Evolutionary conservation across 1,140 invertebrate genomes (phyloP), one percentile per base, ranked within the genome.

Genomic region (Cylas formicarius): DNA sequence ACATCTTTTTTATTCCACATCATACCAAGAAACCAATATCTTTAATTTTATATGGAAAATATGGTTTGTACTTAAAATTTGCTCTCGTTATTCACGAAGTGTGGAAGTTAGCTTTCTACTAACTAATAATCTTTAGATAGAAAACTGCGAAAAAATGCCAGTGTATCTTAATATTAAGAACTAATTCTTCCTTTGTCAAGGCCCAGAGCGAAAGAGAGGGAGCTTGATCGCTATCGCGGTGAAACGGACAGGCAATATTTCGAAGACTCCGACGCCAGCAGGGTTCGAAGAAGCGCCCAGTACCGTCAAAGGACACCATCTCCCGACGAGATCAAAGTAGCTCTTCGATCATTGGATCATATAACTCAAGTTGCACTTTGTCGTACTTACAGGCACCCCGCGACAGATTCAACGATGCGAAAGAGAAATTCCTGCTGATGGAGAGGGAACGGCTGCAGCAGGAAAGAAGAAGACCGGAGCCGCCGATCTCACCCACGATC

Each of bases 351-450:
- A n/a, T n/a, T n/a, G n/a, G n/a, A n/a, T n/a, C n/a, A n/a, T n/a
- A n/a, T n/a, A n/a, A n/a, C n/a, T n/a, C n/a, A n/a, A n/a, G n/a
- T n/a, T n/a, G n/a, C n/a, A n/a, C n/a, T n/a, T n/a, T n/a, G n/a
- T n/a, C 69, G 16, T 10, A 2, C n/a, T 48, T 48, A 2, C 14
- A 48, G 45, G 76, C 78, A 22, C 83, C 83, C 0, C 72, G 81
- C 41, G 84, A 87, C 48, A 73, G 85, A 24, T 87, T 87, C 61
- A 81, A 85, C 53, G 84, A 86, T 55, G 84, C 84, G 26, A 87
- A 86, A 62, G 82, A 87, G 58, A 86, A 86, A 64, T 87, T 88
- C 57, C 72, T 81, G 59, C 76, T 80, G 16, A 73, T 88, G 67
- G 84, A 89, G 63, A 71, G 77, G 48, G 78, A 83, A 48, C 72